Percentiles rank a stretch among this genome's conserved stretches.
These are phyloP conservation scores for Onychorhynchus coronatus DNA, from an alignment of 2,113 vertebrate species.

Conservation along the genomic window DNA sequence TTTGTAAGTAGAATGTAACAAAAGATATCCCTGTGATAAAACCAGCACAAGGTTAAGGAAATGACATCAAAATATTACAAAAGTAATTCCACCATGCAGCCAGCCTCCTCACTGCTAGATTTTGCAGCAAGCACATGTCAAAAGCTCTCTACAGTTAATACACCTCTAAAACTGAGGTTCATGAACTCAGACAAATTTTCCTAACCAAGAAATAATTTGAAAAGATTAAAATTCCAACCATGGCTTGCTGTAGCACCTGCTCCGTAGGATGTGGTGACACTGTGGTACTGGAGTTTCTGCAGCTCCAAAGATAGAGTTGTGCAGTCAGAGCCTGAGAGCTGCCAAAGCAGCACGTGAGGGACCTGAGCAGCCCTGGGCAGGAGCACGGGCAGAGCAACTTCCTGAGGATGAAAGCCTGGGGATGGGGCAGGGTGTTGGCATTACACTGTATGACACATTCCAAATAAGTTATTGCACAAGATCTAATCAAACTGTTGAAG, in stretches of 20 bases:
- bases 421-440: background rate
- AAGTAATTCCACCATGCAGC: background rate
- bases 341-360: background rate
- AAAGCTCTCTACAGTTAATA: background rate
- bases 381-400: accelerated
- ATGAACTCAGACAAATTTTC: background rate
- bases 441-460: too few relatives aligned
- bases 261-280: background rate
- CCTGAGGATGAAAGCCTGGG: background rate
- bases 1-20: background rate
- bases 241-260: background rate
- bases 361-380: background rate
- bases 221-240: background rate
- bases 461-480: accelerated
- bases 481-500: background rate
- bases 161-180: background rate
- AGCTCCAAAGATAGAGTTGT: background rate
- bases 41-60: slow-evolving; percentile 26
- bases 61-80: background rate
- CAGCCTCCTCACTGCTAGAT: background rate
- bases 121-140: background rate
- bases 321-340: background rate
- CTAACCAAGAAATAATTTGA: background rate
- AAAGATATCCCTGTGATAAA: slow-evolving; percentile 23
- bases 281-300: background rate